These are phyloP conservation scores for Acheta domesticus DNA, from an alignment of 2,888 invertebrate genomes.

Conservation along the genomic window DNA sequence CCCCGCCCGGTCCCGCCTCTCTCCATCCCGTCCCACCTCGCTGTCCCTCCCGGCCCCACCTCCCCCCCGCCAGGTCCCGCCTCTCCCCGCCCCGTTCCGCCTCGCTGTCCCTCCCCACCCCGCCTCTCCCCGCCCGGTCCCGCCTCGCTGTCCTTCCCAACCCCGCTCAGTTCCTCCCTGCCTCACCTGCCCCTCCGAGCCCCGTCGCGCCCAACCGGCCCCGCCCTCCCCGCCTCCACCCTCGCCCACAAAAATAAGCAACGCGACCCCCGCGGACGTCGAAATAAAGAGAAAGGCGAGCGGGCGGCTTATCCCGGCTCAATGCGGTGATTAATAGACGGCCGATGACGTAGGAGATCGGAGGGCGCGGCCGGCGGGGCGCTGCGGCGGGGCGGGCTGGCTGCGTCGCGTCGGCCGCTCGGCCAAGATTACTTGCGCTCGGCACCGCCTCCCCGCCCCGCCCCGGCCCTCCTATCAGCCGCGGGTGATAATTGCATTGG, in stretches of 20 bases:
- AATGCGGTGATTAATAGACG: conserved; percentile 18
- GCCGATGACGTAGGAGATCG: conserved; percentile 5
- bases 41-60: too few species aligned
- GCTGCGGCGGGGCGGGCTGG: not conserved
- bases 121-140: not conserved
- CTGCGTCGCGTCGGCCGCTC: too few species aligned
- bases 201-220: too few species aligned
- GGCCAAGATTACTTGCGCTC: not conserved
- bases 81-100: too few species aligned
- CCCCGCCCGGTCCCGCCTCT: not conserved
- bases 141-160: too few species aligned
- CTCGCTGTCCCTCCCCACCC: too few species aligned
- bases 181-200: too few species aligned
- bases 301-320: not conserved
- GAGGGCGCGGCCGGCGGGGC: not conserved
- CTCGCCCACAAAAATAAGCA: not conserved
- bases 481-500: not conserved
- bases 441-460: not conserved
- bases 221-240: not conserved
- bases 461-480: not conserved
- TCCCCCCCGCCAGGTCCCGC: too few species aligned
- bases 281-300: not conserved
- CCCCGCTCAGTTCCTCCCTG: too few species aligned
- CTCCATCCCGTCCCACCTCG: not conserved
- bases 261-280: conserved; percentile 3